Evolutionary conservation across 2,113 vertebrate species (phyloP).

Genomic region (Lepus timidus): DNA sequence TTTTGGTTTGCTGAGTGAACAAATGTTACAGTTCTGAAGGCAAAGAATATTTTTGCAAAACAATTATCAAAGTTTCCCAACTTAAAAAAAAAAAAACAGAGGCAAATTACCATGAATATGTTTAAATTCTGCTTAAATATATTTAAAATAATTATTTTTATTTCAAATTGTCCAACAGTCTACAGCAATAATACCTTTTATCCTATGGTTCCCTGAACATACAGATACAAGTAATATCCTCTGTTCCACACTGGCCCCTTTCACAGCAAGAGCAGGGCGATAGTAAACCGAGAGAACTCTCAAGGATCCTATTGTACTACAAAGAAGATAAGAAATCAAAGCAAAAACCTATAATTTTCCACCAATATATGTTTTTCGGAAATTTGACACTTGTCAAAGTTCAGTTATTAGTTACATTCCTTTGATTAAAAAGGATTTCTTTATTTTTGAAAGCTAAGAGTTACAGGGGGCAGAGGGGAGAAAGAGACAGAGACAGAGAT

Average conservation of each 20-base stretch:
- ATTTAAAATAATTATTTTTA: conserved; percentile 12
- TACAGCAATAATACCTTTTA: background rate
- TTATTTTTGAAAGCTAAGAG: no score
- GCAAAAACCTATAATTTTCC: conserved; percentile 31
- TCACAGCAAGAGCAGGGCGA: background rate
- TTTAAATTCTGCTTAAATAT: conserved; percentile 15
- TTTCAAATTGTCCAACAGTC: conserved; percentile 42
- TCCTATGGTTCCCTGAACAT: background rate
- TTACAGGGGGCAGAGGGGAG: no score
- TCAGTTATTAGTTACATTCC: background rate
- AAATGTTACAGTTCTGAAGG: conserved; percentile 58
- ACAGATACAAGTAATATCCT: background rate
- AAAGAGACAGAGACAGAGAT: no score
- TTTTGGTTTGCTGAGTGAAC: conserved; percentile 60
- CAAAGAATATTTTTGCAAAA: conserved; percentile 67
- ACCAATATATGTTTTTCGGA: background rate
- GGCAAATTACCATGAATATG: conserved; percentile 34
- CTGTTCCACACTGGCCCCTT: background rate
- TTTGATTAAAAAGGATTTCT: no score
- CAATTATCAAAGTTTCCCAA: background rate
- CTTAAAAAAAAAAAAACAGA: background rate
- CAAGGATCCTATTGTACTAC: conserved; percentile 43
- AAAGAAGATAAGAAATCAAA: background rate
- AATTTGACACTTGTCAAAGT: conserved; percentile 38
- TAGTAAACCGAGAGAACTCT: background rate